phyloP scores from a whole-genome alignment of 2,797 vertebrate genomes.

The Rhinogobio ventralis region DNA sequence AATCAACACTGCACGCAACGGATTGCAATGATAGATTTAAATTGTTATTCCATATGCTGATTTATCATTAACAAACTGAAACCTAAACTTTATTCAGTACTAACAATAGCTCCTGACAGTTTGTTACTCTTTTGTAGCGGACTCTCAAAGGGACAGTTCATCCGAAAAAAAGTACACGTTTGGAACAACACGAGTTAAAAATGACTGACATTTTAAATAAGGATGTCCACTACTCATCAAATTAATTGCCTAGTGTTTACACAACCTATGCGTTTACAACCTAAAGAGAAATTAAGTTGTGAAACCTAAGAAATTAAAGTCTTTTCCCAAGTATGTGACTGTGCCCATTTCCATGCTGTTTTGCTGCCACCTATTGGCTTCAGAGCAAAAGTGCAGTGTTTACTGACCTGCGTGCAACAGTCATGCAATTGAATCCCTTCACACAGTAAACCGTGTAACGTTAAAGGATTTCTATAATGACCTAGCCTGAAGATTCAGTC shows the following conservation, averaged over 20 bases:
- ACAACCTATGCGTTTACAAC: slow-evolving; percentile 58
- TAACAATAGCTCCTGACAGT: not conserved
- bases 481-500: accelerated
- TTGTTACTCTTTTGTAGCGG: not conserved
- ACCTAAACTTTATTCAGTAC: not conserved
- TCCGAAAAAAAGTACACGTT: not conserved
- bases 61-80: not conserved
- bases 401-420: not conserved
- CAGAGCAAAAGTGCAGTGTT: not conserved
- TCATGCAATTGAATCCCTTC: not conserved
- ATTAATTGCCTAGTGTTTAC: too few species aligned
- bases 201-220: not conserved
- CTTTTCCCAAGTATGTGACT: not conserved
- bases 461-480: not conserved
- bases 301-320: slow-evolving; percentile 57
- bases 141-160: not conserved
- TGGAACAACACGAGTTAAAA: too few species aligned
- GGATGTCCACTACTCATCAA: too few species aligned
- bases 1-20: not conserved
- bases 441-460: not conserved
- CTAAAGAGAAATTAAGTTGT: slow-evolving; percentile 38
- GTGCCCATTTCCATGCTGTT: not conserved
- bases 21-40: not conserved
- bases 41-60: not conserved
- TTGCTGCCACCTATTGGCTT: slow-evolving; percentile 28